Evolutionary conservation across 1,140 invertebrate genomes (phyloP).

Genomic region (Thaumetopoea pityocampa): DNA sequence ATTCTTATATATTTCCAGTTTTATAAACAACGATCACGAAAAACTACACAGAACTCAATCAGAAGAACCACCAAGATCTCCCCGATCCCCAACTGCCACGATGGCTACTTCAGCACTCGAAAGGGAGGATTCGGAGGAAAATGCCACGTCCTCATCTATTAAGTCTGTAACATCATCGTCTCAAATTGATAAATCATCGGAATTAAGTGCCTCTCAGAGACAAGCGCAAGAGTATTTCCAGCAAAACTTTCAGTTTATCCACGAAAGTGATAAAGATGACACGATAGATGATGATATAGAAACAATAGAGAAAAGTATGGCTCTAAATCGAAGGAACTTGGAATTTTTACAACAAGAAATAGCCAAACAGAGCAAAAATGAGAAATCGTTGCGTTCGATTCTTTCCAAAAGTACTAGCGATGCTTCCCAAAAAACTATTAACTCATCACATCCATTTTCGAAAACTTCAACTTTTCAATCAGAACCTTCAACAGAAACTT

Average conservation of each 20-base stretch:
- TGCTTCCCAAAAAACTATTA: conserved; percentile 61
- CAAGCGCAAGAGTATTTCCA: conserved; percentile 74
- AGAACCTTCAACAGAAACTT: conserved; percentile 71
- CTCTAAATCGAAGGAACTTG: conserved; percentile 68
- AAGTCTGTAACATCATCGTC: conserved; percentile 65
- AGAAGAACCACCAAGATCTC: conserved; percentile 86
- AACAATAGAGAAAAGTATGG: conserved; percentile 74
- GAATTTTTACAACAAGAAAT: conserved; percentile 75
- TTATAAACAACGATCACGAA: conserved; percentile 80
- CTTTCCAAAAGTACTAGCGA: conserved; percentile 66
- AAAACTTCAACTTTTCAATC: conserved; percentile 75
- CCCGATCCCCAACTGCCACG: conserved; percentile 73
- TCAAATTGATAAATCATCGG: conserved; percentile 64
- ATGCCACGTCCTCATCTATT: conserved; percentile 60
- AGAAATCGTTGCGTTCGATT: conserved; percentile 58
- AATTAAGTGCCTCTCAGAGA: conserved; percentile 58
- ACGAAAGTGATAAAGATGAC: conserved; percentile 73
- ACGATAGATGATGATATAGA: conserved; percentile 74
- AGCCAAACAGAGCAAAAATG: conserved; percentile 65
- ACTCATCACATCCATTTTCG: conserved; percentile 61
- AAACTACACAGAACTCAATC: conserved; percentile 88
- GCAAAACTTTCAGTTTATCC: conserved; percentile 75
- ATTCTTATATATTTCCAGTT: conserved; percentile 39
- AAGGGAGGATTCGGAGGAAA: conserved; percentile 63
- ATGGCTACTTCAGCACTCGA: conserved; percentile 47